A percentile compares a stretch with the other conserved stretches of the same genome.
phyloP scores from a whole-genome alignment of 2,797 vertebrate species.

The Chelon labrosus region DNA sequence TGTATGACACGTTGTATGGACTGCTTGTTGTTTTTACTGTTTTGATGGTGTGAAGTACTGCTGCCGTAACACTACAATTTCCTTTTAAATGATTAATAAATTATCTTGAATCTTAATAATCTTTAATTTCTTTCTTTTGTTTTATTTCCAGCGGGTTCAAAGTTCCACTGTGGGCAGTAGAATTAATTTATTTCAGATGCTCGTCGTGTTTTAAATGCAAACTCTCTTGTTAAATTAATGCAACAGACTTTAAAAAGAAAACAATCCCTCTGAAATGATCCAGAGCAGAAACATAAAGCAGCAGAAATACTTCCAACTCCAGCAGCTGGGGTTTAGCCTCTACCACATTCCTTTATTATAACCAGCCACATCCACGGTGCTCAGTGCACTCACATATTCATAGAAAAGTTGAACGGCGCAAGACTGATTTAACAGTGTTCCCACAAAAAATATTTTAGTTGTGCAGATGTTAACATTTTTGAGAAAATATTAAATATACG shows the following conservation, averaged over 20 bases:
- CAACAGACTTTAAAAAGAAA: neutral
- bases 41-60: too few species aligned
- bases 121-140: too few species aligned
- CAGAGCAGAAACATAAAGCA: neutral
- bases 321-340: neutral
- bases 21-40: too few species aligned
- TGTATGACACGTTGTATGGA: too few species aligned
- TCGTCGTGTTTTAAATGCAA: too few species aligned
- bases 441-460: neutral
- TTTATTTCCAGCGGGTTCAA: too few species aligned
- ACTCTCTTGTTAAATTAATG: neutral
- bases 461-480: too few species aligned
- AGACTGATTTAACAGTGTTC: neutral
- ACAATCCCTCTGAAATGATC: neutral
- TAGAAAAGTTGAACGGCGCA: constrained; percentile 12
- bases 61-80: too few species aligned
- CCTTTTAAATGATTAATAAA: too few species aligned
- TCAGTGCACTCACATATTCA: neutral
- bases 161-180: too few species aligned
- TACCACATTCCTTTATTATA: constrained; percentile 32
- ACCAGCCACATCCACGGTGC: neutral
- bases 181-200: too few species aligned
- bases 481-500: neutral
- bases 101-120: too few species aligned
- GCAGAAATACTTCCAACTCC: neutral